These are phyloP conservation scores for Phataginus tetradactyla DNA, from an alignment of 2,797 vertebrate species.

Conservation along the genomic window DNA sequence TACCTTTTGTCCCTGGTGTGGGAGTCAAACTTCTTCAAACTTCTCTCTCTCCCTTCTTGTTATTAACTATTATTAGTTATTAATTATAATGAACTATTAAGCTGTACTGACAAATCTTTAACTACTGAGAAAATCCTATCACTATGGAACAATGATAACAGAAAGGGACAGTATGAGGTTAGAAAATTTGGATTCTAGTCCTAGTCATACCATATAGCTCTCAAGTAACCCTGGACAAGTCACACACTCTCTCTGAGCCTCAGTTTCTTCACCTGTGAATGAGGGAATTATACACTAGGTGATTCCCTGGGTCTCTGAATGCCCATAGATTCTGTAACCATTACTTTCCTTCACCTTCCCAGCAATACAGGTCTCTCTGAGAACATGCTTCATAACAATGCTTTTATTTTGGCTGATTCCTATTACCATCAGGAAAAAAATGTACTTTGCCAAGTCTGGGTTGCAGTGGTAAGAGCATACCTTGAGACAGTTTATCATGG, in stretches of 20 bases:
- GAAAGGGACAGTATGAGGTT: not conserved
- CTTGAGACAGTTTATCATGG: not conserved
- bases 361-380: not conserved
- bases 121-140: slow-evolving; percentile 35
- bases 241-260: not conserved
- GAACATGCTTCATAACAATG: not conserved
- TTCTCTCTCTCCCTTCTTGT: slow-evolving; percentile 17
- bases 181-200: slow-evolving; percentile 34
- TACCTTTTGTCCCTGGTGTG: not conserved
- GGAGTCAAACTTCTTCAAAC: slow-evolving; percentile 7
- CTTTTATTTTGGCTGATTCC: not conserved
- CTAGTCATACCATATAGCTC: not conserved
- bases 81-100: slow-evolving; percentile 33
- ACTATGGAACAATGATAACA: not conserved
- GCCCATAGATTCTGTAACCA: not conserved
- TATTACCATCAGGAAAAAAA: not conserved
- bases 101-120: slow-evolving; percentile 21
- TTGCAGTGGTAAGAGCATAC: not conserved
- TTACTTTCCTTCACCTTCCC: not conserved
- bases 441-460: not conserved
- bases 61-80: slow-evolving; percentile 27
- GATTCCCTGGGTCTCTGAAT: not conserved
- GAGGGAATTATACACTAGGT: not conserved
- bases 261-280: slow-evolving; percentile 31
- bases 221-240: slow-evolving; percentile 6